Base-by-base conservation (phyloP, 2,113 vertebrate species). In the Thalassoma bifasciatum region DNA sequence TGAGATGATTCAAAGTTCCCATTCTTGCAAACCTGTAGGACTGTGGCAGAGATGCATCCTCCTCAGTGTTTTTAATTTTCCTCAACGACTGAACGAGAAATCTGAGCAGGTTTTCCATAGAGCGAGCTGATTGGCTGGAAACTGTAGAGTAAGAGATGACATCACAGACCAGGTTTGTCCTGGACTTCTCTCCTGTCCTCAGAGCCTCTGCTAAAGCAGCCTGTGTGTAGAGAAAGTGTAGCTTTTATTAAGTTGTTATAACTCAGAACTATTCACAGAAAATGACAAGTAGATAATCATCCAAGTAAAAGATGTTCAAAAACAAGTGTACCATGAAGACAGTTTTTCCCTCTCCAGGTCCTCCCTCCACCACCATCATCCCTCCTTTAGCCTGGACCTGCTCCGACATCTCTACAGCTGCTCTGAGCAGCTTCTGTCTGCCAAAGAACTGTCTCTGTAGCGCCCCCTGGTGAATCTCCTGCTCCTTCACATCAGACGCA, bases 281-380 rank as follows among this genome's bases (percentile, higher is more conserved):
- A n/a, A n/a, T n/a, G n/a, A n/a, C n/a, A n/a, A n/a, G n/a, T n/a
- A n/a, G n/a, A n/a, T n/a, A n/a, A n/a, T n/a, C n/a, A n/a, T n/a
- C n/a, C n/a, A n/a, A n/a, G n/a, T n/a, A n/a, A n/a, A n/a, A n/a
- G n/a, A n/a, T n/a, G n/a, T n/a, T n/a, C n/a, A 30, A 6, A 34
- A 46, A 60, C n/a, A n/a, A n/a, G n/a, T n/a, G 72, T 85, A 92
- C 90, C 90, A 89, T 89, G 72, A 97, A 96, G 51, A 95, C 83
- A 0, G 95, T 96, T 91, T 97, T 97, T 0, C 96, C 96, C 57
- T 95, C 93, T 79, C 96, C 95, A 0, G 93, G 64, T 37, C 80
- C 91, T 3, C 88, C 95, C 0, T 91, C 93, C 75, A 97, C 90
- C 38, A 97, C 79, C 57, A 94, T 85, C 79, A 95, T 12, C 23